Base-by-base conservation (phyloP, 92 coral and sea anemone species). In the Palythoa caribaeorum region DNA sequence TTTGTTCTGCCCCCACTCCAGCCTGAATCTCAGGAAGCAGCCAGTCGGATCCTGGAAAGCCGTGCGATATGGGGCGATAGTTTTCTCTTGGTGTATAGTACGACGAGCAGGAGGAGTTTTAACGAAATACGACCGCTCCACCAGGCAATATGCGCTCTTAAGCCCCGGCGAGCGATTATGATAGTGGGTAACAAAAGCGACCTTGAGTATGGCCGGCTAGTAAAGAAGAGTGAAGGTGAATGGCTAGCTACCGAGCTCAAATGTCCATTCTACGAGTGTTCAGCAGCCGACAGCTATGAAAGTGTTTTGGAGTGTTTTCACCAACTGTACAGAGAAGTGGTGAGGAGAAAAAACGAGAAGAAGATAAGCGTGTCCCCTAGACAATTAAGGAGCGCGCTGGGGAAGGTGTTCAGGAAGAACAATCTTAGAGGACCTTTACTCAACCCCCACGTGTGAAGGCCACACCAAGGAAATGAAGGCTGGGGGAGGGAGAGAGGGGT, bases 151-250 rank as follows among this genome's bases (percentile, higher is more conserved):
- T 78, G 85, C 28, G 87, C 87, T 15, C 28, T 85, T 53, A 89
- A 92, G 72, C 88, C 93, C 79, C 93, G 93, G 71, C 91, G 94
- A 11, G 93, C 88, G 40, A 77, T 92, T 53, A 72, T 87, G 76
- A 76, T 96, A 83, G 79, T 96, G 78, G 97, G 95, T 3, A 96
- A 94, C 75, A 96, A 96, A 60, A 77, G 85, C 14, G 98, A 96
- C 84, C 91, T 96, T 59, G 85, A 86, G 79, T 90, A 92, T 63
- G 92, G 92, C 60, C 91, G 97, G 78, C 87, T 88, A 71, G 96
- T 96, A 15, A 38, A 83, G n/a, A 70, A 85, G 57, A 59, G 87
- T 19, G 94, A 94, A 89, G 96, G 93, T n/a, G 75, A 63, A 38
- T 63, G 76, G 53, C 65, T 92, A 35, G 94, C 93, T 14, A 84